Base-by-base conservation (phyloP, 1,140 invertebrate genomes). In the Drosophila nasuta region DNA sequence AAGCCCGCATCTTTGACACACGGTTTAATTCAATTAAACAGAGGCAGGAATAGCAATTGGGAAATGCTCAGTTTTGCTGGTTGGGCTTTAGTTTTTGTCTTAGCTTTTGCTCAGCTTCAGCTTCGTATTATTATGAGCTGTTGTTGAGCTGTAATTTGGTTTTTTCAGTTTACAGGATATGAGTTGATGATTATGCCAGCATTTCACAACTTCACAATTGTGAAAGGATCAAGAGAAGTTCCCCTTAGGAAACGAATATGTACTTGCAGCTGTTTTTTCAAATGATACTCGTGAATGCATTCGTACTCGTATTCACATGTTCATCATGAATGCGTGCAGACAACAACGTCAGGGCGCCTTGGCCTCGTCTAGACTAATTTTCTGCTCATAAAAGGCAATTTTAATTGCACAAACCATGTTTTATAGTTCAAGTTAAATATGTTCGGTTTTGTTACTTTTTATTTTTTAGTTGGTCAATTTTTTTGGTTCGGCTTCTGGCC, bases 391-490 rank as follows among this genome's bases (percentile, higher is more conserved):
- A 88, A 86, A 87, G 17, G 38, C 76, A 35, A 82, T 49, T 87
- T 86, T 82, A 87, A 86, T 70, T 82, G 82, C 82, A 63, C 59
- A 79, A 79, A 62, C 60, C 52, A 88, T 87, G 68, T 77, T 87
- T 87, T 87, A 88, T 88, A 74, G 79, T 82, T 87, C 73, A 60
- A 66, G 67, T 43, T 60, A 77, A 68, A 70, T 62, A 59, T 51
- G 54, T 64, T 59, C 48, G 45, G 65, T 54, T 43, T 79, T 59
- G 33, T 65, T 43, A 71, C 38, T 67, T 58, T 51, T 13, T 30
- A 7, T 17, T 41, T 17, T 17, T 69, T 35, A 3, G n/a, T 3
- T 48, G 58, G 59, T 75, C 76, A 58, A 62, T 59, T 65, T 38
- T 38, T 63, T 52, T 63, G 33, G 51, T 10, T n/a, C 48, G 75